Conservation (phyloP, 2,888 invertebrate species). For the Drosophila diplacantha region DNA sequence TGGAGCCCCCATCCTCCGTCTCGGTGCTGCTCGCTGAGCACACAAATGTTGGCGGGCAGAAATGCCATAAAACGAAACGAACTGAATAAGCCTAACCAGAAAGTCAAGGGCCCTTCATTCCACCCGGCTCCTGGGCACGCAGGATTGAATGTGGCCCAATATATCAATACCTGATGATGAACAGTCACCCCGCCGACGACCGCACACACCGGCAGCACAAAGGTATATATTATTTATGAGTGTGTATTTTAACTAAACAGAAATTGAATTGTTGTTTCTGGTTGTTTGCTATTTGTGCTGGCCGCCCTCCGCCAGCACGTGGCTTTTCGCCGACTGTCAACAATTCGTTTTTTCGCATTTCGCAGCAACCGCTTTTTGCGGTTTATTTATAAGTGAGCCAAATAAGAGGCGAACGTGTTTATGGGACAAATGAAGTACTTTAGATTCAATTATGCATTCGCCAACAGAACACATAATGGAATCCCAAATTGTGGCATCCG, state of each 20-base stretch:
- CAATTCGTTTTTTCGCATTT: slow-evolving; percentile 21
- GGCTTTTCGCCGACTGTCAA: slow-evolving; percentile 35
- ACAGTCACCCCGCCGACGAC: slow-evolving; percentile 1
- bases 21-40: slow-evolving; percentile 34
- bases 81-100: slow-evolving; percentile 59
- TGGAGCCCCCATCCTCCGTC: slow-evolving; percentile 8
- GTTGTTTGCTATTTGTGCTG: slow-evolving; percentile 32
- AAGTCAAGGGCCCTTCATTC: slow-evolving; percentile 66
- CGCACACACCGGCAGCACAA: slow-evolving; percentile 27
- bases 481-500: slow-evolving; percentile 36
- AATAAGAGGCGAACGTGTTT: slow-evolving; percentile 60
- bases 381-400: slow-evolving; percentile 43
- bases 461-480: slow-evolving; percentile 48
- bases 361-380: slow-evolving; percentile 23
- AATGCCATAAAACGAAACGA: slow-evolving; percentile 52
- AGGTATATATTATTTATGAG: slow-evolving; percentile 56
- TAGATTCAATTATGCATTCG: slow-evolving; percentile 65
- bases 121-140: slow-evolving; percentile 34
- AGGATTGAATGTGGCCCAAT: slow-evolving; percentile 24
- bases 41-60: slow-evolving; percentile 48
- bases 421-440: slow-evolving; percentile 68
- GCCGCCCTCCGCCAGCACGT: slow-evolving; percentile 40
- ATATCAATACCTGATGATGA: slow-evolving; percentile 47
- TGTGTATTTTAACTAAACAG: slow-evolving; percentile 55
- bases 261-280: slow-evolving; percentile 68